Conservation (phyloP, 2,797 vertebrate species). For the Bucorvus abyssinicus region DNA sequence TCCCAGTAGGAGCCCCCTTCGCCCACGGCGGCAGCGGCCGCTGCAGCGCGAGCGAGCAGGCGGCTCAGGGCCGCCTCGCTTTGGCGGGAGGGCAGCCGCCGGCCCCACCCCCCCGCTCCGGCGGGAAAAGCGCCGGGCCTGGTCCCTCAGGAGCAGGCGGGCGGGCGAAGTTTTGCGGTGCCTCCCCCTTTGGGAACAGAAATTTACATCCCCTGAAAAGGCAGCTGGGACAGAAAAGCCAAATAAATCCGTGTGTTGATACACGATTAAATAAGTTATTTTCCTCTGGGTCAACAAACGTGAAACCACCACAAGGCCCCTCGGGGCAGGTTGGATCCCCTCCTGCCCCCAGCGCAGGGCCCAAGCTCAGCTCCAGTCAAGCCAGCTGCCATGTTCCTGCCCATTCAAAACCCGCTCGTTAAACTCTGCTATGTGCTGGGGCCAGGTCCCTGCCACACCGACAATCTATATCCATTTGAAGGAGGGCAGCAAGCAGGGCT, state of each 20-base stretch:
- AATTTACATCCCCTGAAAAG: neutral
- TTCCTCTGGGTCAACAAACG: neutral
- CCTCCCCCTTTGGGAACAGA: neutral
- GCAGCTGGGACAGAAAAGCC: neutral
- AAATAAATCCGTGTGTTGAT: neutral
- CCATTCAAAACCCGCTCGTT: neutral
- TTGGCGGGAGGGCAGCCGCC: neutral
- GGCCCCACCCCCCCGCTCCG: neutral
- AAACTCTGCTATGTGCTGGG: rapidly evolving
- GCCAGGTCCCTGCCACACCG: neutral
- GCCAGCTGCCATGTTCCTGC: neutral
- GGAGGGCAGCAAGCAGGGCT: rapidly evolving
- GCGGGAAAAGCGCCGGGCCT: neutral
- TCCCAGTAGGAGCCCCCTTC: no score
- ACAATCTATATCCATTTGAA: neutral
- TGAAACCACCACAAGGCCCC: rapidly evolving
- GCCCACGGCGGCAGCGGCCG: neutral
- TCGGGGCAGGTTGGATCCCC: neutral
- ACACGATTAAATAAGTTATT: neutral
- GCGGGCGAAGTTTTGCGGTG: neutral
- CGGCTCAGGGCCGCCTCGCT: neutral
- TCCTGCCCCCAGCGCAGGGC: rapidly evolving
- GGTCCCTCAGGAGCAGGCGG: neutral
- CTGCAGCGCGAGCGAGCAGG: neutral
- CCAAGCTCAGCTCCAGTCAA: no score